Base-by-base conservation (phyloP, 1,140 invertebrate species). In the Pemphigus obesinymphae region DNA sequence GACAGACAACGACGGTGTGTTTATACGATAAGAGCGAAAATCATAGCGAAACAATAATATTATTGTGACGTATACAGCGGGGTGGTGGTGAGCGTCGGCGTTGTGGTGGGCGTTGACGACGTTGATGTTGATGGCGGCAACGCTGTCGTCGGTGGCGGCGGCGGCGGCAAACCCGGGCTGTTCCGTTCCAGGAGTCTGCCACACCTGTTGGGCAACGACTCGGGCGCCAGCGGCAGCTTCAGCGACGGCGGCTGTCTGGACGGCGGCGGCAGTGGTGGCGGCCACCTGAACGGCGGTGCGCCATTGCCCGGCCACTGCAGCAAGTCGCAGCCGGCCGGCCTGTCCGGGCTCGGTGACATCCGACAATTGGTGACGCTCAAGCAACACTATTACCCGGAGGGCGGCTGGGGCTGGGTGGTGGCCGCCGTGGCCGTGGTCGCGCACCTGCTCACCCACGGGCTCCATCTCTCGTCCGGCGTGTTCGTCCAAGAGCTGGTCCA, bases 341-440 rank as follows among this genome's bases (percentile, higher is more conserved):
- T 83, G 20, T 78, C 63, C 8, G 73, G 23, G 31, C 73, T 78
- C 13, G 87, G 88, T 20, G 89, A 90, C 85, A 84, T 90, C n/a
- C 86, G 88, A 43, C 89, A 90, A 83, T 83, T 90, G 82, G 87
- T 90, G 34, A 92, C 91, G 2, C 87, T 92, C 5, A 90, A 89
- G 81, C 90, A 92, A 84, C 91, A 93, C 83, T 93, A 92, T 84
- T 93, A 93, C 83, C 92, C 92, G 1, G 92, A 93, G 85, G 92
- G 92, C 23, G 91, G 91, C 0, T 93, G 92, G 92, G 92, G 92
- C 13, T 93, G 92, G 91, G 87, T 92, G 13, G 89, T 93, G 29
- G 85, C 91, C 0, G 85, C 89, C 2, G 89, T 89, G 40, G 90
- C 89, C n/a, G 85, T 92, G 5, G 82, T 90, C 3, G 90, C 92